phyloP scores from a whole-genome alignment of 2,113 vertebrate species.

The Protobothrops mucrosquamatus region DNA sequence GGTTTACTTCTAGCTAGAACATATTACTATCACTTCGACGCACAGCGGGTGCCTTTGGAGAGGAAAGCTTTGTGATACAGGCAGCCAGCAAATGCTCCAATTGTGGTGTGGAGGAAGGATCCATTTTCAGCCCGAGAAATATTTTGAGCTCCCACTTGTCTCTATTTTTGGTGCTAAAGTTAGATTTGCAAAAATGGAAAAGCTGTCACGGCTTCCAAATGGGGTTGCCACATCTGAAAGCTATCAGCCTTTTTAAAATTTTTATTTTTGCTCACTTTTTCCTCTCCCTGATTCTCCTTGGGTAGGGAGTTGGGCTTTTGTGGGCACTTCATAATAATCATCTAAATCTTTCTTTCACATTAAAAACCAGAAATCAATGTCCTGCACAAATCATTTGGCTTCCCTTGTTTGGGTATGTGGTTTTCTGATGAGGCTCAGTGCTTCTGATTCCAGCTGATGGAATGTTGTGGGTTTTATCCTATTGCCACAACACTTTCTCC shows the following conservation, averaged over 20 bases:
- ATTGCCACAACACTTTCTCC: background rate
- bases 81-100: constrained; percentile 7
- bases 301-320: constrained; percentile 51
- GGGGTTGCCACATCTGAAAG: constrained; percentile 60
- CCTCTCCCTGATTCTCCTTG: constrained; percentile 40
- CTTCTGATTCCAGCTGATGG: background rate
- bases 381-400: constrained; percentile 23
- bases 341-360: constrained; percentile 41
- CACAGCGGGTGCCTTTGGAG: background rate
- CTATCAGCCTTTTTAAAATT: constrained; percentile 22
- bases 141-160: constrained; percentile 21
- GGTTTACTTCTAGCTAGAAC: background rate
- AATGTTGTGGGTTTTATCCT: background rate
- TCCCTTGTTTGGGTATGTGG: background rate
- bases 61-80: background rate
- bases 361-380: constrained; percentile 24
- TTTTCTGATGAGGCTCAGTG: background rate
- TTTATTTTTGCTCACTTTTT: constrained; percentile 51
- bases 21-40: background rate
- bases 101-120: constrained; percentile 10
- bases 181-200: constrained; percentile 38
- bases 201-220: constrained; percentile 38
- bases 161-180: constrained; percentile 47
- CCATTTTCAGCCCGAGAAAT: constrained; percentile 4
- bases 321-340: constrained; percentile 41